Evolutionary conservation across 2,888 invertebrate genomes (phyloP), one percentile per base, ranked within the genome.

Genomic region (Ennomos fuscantarius): DNA sequence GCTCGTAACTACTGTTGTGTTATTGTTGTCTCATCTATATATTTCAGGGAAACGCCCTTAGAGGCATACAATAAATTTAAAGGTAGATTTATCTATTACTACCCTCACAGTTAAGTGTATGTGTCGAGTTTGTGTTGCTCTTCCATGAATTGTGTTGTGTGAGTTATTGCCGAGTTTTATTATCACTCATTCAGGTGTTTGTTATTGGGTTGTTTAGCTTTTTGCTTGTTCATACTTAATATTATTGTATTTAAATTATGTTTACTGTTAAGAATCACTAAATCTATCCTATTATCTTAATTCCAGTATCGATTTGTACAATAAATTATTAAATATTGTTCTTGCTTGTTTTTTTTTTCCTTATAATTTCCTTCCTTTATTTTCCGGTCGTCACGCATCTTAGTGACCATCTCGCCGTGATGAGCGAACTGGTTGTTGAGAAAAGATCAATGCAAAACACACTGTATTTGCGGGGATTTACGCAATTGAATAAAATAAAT

Each of bases 231-330:
- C 69, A 73, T 76, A 81, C 76, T 78, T 79, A 81, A 82, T 76
- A 68, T 73, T 71, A 74, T 76, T 80, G 74, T 78, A 77, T 79
- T 81, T 84, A 76, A 78, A 81, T 78, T 79, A 78, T 80, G 78
- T 82, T 79, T 82, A 87, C 76, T 79, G 72, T 82, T 85, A 84
- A 81, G 79, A 65, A 69, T 65, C 75, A 76, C 76, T 84, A 78
- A 80, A 84, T 84, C 78, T 85, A 83, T 83, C 84, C 86, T 83
- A 24, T 77, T 82, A 81, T 82, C 81, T 87, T 83, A 83, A 91
- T 91, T 90, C 90, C 89, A 90, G 78, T 87, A 86, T 83, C 73
- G 69, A 86, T 87, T 89, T 90, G 79, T 90, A 89, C 84, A 87
- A 87, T 88, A 87, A 86, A 87, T 77, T 71, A 84, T 81, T 76